phyloP scores from a whole-genome alignment of 2,888 invertebrate species.

The Mesodorylaimus sp. region DNA sequence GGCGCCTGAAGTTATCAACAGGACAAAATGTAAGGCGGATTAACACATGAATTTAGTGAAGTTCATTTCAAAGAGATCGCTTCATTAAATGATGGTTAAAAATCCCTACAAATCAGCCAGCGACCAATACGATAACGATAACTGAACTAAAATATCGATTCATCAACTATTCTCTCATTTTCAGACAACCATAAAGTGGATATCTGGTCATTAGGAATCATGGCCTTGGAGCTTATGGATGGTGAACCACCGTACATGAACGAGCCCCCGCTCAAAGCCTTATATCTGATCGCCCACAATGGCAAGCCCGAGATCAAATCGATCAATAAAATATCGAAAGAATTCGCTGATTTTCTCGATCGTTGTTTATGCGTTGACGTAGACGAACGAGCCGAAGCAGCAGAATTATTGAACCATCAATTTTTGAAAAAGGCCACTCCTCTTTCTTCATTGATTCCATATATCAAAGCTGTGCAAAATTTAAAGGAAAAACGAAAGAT shows the following conservation, averaged over 20 bases:
- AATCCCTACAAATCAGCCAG: too few relatives aligned
- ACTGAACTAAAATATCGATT: too few relatives aligned
- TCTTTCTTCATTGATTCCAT: conserved; percentile 58
- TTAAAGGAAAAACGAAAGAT: conserved; percentile 17
- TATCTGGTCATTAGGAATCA: conserved; percentile 73
- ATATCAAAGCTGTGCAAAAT: conserved; percentile 75
- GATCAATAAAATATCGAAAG: conserved; percentile 55
- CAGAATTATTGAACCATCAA: conserved; percentile 68
- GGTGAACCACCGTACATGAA: conserved; percentile 81
- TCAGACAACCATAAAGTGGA: conserved; percentile 71
- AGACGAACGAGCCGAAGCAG: conserved; percentile 68
- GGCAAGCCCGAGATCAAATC: conserved; percentile 75
- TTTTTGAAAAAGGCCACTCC: conserved; percentile 62
- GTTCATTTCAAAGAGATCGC: too few relatives aligned
- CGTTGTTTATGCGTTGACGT: conserved; percentile 60
- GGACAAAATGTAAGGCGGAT: too few relatives aligned
- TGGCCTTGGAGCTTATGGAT: conserved; percentile 93
- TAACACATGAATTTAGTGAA: too few relatives aligned
- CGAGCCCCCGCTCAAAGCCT: conserved; percentile 59
- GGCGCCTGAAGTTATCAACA: conserved; percentile 57
- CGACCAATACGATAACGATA: too few relatives aligned
- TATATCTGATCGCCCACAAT: conserved; percentile 84
- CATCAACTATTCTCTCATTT: too few relatives aligned
- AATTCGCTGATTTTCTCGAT: conserved; percentile 48
- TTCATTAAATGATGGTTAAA: too few relatives aligned